Evolutionary conservation across 2,888 invertebrate genomes (phyloP).

Genomic region (Eupithecia subumbrata): DNA sequence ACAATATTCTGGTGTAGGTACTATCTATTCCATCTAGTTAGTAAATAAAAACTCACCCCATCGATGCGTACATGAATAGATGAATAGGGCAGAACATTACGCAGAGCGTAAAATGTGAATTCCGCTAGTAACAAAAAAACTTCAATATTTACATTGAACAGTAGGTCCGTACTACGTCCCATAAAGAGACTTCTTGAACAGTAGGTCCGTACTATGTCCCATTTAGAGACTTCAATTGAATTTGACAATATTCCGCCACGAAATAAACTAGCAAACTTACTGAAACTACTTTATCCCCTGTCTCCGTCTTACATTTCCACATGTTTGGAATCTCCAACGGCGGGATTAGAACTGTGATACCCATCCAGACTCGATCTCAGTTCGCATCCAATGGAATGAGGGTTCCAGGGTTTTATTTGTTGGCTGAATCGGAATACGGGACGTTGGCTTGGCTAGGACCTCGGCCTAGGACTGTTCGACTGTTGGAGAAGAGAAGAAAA

Average conservation of each 20-base stretch:
- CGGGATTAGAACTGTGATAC: slow-evolving; percentile 46
- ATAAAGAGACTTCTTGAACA: no score
- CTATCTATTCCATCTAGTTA: no score
- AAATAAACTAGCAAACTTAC: slow-evolving; percentile 1
- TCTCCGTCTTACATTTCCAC: slow-evolving; percentile 22
- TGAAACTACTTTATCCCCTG: slow-evolving; percentile 12
- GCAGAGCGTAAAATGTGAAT: no score
- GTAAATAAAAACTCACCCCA: no score
- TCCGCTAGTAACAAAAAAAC: no score
- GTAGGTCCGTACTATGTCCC: no score
- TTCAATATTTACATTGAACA: no score
- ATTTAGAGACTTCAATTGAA: not conserved
- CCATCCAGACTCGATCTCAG: slow-evolving; percentile 60
- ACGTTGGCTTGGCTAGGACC: slow-evolving; percentile 42
- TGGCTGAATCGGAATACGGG: slow-evolving; percentile 65
- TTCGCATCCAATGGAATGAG: slow-evolving; percentile 49
- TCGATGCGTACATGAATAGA: no score
- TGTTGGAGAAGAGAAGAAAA: slow-evolving; percentile 7
- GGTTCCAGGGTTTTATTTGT: slow-evolving; percentile 59
- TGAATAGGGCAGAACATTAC: no score
- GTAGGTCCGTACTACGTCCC: no score
- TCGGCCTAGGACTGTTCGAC: slow-evolving; percentile 8
- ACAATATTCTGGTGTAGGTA: no score
- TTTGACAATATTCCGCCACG: not conserved
- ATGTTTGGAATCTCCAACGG: slow-evolving; percentile 27